Evolutionary conservation across 2,113 vertebrate species (phyloP), one percentile per base, ranked within the genome.

Genomic region (Himantopus leucocephalus): DNA sequence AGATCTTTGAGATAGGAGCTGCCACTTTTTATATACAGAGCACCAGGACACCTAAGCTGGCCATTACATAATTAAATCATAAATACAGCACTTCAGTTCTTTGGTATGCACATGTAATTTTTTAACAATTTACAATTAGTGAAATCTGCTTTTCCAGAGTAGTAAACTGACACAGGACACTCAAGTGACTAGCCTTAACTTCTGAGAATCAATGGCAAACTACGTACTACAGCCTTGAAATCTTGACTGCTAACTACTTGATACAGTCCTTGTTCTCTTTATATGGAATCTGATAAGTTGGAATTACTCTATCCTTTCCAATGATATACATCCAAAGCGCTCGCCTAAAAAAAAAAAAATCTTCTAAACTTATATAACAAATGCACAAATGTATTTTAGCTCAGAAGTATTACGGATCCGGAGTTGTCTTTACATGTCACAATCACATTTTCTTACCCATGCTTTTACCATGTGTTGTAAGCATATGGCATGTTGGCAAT

Each of bases 401-500:
- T 90, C 75, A 83, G n/a, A 92, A 96, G 71, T 74, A 88, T 95
- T 95, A 94, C 4, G 4, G 75, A 95, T 96, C 81, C 47, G 53
- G 88, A 95, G 59, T 95, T 96, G 90, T 95, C 94, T 96, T 96
- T 95, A 90, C 85, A 96, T 96, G 96, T 97, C 96, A 96, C 85
- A 96, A 92, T 96, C 96, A 92, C 94, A 94, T 97, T 96, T 95
- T 95, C 90, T 92, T 96, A 96, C 59, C 95, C 96, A 95, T 96
- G 93, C 93, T 96, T 95, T 96, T 95, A 93, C 96, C 96, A 97
- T 97, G 96, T 97, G 96, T 96, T 97, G 63, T 92, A 97, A 96
- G 95, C 96, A 97, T 97, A 97, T 97, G 96, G 96, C 95, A 97
- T 94, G 90, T 95, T 97, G 96, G 96, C 96, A 96, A 92, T 35